Evolutionary conservation across 2,113 vertebrate genomes (phyloP).

Genomic region (Diadophis punctatus): DNA sequence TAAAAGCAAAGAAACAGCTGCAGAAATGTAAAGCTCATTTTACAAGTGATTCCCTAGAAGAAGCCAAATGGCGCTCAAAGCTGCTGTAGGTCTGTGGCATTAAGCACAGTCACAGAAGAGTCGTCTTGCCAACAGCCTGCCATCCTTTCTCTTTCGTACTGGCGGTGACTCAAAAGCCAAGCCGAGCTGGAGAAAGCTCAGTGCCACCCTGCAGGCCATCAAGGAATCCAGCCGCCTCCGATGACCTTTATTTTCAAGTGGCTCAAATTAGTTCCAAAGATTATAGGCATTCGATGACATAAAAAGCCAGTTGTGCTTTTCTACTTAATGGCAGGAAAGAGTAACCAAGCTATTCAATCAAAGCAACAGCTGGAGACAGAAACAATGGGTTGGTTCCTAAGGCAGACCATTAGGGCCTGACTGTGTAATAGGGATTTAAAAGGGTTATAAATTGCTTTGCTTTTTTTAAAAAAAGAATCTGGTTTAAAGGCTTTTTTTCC

Average conservation of each 20-base stretch:
- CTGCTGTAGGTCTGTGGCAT: constrained; percentile 19
- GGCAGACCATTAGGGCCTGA: constrained; percentile 9
- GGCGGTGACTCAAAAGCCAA: background rate
- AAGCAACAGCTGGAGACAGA: background rate
- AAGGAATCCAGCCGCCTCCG: constrained; percentile 9
- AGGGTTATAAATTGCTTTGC: constrained; percentile 9
- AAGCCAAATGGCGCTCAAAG: background rate
- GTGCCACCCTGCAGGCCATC: background rate
- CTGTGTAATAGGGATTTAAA: constrained; percentile 15
- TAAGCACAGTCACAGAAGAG: background rate
- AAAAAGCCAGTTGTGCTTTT: constrained; percentile 17
- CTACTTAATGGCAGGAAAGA: constrained; percentile 10
- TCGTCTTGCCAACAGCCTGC: background rate
- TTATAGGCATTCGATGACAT: constrained; percentile 17
- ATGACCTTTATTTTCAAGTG: constrained; percentile 31
- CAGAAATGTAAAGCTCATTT: constrained; percentile 47
- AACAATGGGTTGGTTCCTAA: constrained; percentile 2
- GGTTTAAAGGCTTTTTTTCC: background rate
- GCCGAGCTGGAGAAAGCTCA: background rate
- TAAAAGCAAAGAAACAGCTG: constrained; percentile 29
- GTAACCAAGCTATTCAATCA: constrained; percentile 8
- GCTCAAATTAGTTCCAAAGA: constrained; percentile 26
- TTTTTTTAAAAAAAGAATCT: background rate
- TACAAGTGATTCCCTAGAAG: constrained; percentile 6
- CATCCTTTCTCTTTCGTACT: background rate